Evolutionary conservation across 2,113 vertebrate genomes (phyloP).

Genomic region (Corynorhinus townsendii): DNA sequence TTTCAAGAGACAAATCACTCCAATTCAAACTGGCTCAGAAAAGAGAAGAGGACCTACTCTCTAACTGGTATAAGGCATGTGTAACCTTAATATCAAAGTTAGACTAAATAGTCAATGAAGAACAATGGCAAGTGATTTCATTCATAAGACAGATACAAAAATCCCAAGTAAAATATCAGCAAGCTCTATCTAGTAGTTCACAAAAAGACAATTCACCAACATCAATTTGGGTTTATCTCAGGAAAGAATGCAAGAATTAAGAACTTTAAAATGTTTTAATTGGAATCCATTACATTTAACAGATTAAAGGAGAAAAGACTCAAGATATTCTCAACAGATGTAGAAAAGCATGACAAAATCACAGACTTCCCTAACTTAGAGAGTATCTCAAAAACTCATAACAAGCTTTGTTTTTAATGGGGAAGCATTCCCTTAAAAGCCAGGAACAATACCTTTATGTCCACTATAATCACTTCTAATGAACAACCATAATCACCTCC

Average conservation of each 20-base stretch:
- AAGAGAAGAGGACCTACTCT: neutral
- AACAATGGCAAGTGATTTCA: neutral
- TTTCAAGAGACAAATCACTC: neutral
- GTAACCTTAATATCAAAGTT: neutral
- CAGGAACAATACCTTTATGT: neutral
- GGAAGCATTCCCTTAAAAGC: neutral
- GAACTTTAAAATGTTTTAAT: slow-evolving; percentile 9
- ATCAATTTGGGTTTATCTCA: slow-evolving; percentile 10
- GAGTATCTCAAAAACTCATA: neutral
- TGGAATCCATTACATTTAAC: neutral
- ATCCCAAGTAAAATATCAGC: neutral
- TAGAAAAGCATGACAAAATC: neutral
- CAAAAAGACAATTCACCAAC: neutral
- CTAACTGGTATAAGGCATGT: neutral
- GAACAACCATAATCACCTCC: neutral
- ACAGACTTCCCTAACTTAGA: neutral
- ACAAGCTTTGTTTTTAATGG: neutral
- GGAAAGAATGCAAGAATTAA: neutral
- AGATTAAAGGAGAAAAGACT: neutral
- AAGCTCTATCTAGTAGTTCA: neutral
- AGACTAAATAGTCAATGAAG: neutral
- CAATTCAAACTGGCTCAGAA: neutral
- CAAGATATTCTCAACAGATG: neutral
- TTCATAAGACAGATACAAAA: neutral
- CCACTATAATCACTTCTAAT: neutral